Percentiles rank a stretch among this genome's conserved stretches.
Conservation (phyloP, 2,797 vertebrate genomes). For the Centroberyx gerrardi region DNA sequence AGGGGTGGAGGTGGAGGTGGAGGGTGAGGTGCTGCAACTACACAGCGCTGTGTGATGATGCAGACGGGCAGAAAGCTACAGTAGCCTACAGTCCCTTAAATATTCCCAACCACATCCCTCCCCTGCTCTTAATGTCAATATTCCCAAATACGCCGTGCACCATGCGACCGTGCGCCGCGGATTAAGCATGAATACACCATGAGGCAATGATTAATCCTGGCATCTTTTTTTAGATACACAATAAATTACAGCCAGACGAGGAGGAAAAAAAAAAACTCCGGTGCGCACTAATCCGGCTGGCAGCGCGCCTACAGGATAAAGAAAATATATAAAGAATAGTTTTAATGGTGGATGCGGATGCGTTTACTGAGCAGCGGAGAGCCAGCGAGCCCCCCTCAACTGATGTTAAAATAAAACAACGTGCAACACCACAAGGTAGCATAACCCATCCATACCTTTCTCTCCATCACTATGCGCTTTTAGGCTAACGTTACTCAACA, state of each 20-base stretch:
- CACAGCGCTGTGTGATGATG: constrained; percentile 71
- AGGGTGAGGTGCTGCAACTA: constrained; percentile 73
- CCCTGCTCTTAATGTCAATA: constrained; percentile 17
- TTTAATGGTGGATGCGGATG: constrained; percentile 76
- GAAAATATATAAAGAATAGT: constrained; percentile 59
- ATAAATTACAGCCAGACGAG: constrained; percentile 75
- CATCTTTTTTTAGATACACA: constrained; percentile 45
- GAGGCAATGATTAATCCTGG: constrained; percentile 38
- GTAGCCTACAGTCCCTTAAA: constrained; percentile 62
- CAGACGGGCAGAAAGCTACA: constrained; percentile 62
- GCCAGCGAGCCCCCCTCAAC: constrained; percentile 36
- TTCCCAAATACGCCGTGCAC: constrained; percentile 32
- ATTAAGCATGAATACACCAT: constrained; percentile 28
- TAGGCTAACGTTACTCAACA: constrained; percentile 73
- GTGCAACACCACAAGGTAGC: constrained; percentile 59
- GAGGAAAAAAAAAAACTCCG: constrained; percentile 66
- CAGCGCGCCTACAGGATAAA: constrained; percentile 66
- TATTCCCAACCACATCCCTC: constrained; percentile 54
- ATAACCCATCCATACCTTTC: constrained; percentile 85
- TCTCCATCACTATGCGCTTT: constrained; percentile 85
- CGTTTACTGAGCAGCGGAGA: constrained; percentile 44
- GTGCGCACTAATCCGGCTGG: constrained; percentile 76
- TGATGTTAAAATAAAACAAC: constrained; percentile 62
- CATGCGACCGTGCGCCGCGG: constrained; percentile 26
- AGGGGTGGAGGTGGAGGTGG: constrained; percentile 58